Evolutionary conservation across 2,888 invertebrate species (phyloP), one percentile per base, ranked within the genome.

Genomic region (Ormyrus thymus): DNA sequence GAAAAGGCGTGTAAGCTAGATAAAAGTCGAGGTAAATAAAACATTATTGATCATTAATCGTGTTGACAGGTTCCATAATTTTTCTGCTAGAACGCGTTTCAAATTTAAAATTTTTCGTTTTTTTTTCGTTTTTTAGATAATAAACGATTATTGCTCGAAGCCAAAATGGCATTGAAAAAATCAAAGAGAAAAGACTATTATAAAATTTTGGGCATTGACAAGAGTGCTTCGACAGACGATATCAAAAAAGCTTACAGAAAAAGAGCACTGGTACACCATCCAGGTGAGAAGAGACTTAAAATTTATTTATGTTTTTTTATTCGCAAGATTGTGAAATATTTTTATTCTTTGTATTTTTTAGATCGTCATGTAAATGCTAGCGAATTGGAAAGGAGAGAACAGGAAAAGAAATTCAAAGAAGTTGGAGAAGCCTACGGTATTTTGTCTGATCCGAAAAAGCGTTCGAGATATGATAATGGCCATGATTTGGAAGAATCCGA

Each of bases 161-260:
- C 98, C 6, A 97, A 98, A 91, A 88, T 96, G 79, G 95, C 95
- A 43, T 91, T 98, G 78, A 98, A 98, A 89, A 95, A 94, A 88
- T 97, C 97, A 6, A 97, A 97, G 91, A 94, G 97, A 83, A 98
- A 98, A 92, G 98, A 98, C 89, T 98, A 98, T 89, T 98, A 98
- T 87, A 98, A 97, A 90, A 97, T 98, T 84, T 92, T 98, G 78
- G 97, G 97, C 6, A 92, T 98, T 11, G 93, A 94, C 2, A 95
- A 95, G 87, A 93, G 91, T 84, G 97, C 98, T 0, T 93, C 94
- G 0, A 96, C 96, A 45, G 97, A 97, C 86, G 98, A 98, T 86
- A 97, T 98, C 78, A 98, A 97, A 89, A 98, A 97, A 90, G 98
- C 98, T 1, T 98, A 98, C 90, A 94, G 94, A 86, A 97, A 97